Evolutionary conservation across 2,797 vertebrate species (phyloP).

Genomic region (Cryptoblepharus egeriae): DNA sequence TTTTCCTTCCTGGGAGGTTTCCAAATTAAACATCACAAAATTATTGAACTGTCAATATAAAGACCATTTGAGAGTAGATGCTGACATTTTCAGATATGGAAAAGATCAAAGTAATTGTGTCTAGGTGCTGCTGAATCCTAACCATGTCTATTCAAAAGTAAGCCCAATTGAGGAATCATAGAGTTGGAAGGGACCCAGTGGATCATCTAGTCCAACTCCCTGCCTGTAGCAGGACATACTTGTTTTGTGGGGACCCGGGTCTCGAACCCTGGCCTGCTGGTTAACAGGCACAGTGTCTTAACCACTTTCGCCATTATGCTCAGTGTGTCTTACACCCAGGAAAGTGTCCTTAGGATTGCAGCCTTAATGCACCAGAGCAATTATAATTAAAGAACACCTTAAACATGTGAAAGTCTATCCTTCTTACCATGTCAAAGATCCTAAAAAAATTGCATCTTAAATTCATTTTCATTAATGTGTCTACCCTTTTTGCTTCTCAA

Average conservation of each 20-base stretch:
- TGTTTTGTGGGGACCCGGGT: too few species aligned
- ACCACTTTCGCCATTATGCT: too few species aligned
- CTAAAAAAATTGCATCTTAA: conserved; percentile 45
- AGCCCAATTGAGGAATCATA: too few species aligned
- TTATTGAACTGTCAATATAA: conserved; percentile 23
- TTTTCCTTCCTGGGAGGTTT: background rate
- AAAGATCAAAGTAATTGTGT: conserved; percentile 44
- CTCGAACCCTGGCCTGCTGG: too few species aligned
- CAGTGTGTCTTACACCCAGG: too few species aligned
- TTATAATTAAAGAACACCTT: conserved; percentile 50
- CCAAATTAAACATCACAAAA: conserved; percentile 11
- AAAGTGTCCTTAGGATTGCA: too few species aligned
- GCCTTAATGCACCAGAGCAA: conserved; percentile 28
- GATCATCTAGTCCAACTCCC: too few species aligned
- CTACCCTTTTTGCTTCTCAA: conserved; percentile 26
- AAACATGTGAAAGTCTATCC: conserved; percentile 38
- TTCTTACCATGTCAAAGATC: conserved; percentile 43
- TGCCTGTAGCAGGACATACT: too few species aligned
- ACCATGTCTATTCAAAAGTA: too few species aligned
- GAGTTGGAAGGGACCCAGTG: too few species aligned
- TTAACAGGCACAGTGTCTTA: too few species aligned
- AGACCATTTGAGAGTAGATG: conserved; percentile 1
- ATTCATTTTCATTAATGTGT: conserved; percentile 31
- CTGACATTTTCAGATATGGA: conserved; percentile 41
- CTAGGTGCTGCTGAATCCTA: conserved; percentile 41